phyloP scores from a whole-genome alignment of 2,113 vertebrate genomes.

The Dipodomys spectabilis region DNA sequence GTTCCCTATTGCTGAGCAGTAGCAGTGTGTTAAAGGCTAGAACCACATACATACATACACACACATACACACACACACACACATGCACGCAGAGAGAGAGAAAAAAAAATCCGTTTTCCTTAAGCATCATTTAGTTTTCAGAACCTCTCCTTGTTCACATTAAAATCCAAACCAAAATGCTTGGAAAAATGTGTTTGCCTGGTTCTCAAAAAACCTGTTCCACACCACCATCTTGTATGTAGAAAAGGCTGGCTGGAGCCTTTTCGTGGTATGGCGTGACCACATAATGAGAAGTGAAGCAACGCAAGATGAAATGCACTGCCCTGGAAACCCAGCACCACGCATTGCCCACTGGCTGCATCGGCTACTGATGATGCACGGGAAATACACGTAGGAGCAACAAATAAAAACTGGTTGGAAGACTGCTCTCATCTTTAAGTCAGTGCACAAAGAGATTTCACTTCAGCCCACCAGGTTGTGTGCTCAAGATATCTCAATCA shows the following conservation, averaged over 20 bases:
- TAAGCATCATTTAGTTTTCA: constrained; percentile 49
- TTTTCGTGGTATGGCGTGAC: neutral
- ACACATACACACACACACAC: neutral
- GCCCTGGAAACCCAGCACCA: neutral
- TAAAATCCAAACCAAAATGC: neutral
- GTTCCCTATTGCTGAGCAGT: neutral
- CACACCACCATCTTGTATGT: neutral
- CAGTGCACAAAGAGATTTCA: too few relatives aligned
- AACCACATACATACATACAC: constrained; percentile 16
- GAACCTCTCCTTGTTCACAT: neutral
- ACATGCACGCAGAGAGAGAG: too few relatives aligned
- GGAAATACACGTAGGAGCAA: neutral
- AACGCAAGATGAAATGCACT: neutral
- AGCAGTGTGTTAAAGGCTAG: neutral
- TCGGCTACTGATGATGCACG: neutral
- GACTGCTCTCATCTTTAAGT: too few relatives aligned
- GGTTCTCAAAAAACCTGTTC: neutral
- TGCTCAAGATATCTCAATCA: too few relatives aligned
- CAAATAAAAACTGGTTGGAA: neutral
- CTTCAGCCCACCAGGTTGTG: too few relatives aligned
- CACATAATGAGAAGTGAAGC: neutral
- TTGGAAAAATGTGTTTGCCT: neutral
- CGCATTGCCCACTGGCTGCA: neutral
- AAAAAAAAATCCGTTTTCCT: neutral
- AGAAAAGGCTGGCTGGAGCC: neutral